These are phyloP conservation scores for Aurelia coerulea DNA, from an alignment of 30 jellyfish, hydroid and myxozoan genomes.

Conservation along the genomic window DNA sequence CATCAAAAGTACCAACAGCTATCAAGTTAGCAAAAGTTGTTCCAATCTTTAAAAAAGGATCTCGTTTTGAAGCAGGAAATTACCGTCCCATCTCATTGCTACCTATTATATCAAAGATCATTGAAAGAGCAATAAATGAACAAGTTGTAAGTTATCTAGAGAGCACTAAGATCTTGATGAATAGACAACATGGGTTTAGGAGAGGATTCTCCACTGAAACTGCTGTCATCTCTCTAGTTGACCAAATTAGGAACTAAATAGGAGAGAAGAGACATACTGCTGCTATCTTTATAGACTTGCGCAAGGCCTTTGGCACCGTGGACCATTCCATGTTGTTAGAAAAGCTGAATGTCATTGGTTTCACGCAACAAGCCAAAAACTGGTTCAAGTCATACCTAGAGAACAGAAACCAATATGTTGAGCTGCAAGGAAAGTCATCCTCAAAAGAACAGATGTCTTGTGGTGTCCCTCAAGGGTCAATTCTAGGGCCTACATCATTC, in stretches of 20 bases:
- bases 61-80: not conserved
- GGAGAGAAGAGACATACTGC: constrained; percentile 48
- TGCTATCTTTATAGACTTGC: constrained; percentile 20
- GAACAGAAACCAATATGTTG: constrained; percentile 25
- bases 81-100: not conserved
- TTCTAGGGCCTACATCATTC: constrained; percentile 46
- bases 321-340: constrained; percentile 31
- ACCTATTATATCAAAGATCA: not conserved
- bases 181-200: constrained; percentile 30
- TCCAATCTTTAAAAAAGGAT: not conserved
- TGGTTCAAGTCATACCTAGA: constrained; percentile 45
- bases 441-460: constrained; percentile 30
- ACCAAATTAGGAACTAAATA: constrained; percentile 32
- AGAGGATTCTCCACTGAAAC: constrained; percentile 62
- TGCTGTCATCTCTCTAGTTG: constrained; percentile 54
- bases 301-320: constrained; percentile 26
- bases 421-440: constrained; percentile 39
- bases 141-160: not conserved
- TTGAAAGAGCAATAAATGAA: not conserved
- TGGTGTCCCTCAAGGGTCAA: constrained; percentile 64
- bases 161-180: constrained; percentile 31
- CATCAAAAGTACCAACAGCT: not conserved
- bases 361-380: constrained; percentile 16
- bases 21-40: constrained; percentile 5
- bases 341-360: constrained; percentile 16